A percentile compares a stretch with the other conserved stretches of the same genome.
Conservation (phyloP, 2,797 vertebrate species). For the Macrochelys suwanniensis region DNA sequence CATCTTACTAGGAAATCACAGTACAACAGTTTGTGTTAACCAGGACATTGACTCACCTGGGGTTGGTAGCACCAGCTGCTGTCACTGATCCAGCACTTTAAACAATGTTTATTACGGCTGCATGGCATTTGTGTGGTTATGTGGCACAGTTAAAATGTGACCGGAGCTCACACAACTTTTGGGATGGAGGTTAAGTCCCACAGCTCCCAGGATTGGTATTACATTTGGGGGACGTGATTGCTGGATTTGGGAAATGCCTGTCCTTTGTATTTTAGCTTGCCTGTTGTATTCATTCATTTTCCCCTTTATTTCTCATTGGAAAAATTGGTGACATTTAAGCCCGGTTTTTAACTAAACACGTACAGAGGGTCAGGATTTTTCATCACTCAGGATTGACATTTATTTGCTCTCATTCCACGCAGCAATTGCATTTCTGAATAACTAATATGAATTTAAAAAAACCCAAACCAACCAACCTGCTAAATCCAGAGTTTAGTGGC, state of each 20-base stretch:
- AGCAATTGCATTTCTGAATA: neutral
- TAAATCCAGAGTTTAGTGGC: conserved; percentile 13
- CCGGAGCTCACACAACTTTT: neutral
- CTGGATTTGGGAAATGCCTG: neutral
- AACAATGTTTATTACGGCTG: conserved; percentile 22
- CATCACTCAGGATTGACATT: conserved; percentile 36
- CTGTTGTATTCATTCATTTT: neutral
- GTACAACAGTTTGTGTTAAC: neutral
- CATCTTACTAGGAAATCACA: neutral
- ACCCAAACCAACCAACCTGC: neutral
- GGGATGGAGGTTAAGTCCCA: neutral
- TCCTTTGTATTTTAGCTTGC: neutral
- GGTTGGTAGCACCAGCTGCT: conserved; percentile 66
- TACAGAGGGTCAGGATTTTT: conserved; percentile 44
- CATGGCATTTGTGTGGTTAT: neutral
- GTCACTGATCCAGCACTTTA: conserved; percentile 62
- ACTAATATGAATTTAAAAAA: conserved; percentile 37
- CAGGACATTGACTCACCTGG: conserved; percentile 34
- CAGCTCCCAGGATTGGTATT: neutral
- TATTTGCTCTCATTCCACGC: conserved; percentile 3
- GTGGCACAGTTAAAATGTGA: conserved; percentile 32
- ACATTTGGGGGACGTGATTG: neutral
- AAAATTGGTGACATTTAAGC: neutral
- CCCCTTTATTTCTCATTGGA: neutral
- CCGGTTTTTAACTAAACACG: conserved; percentile 3